A percentile compares a stretch with the other conserved stretches of the same genome.
Evolutionary conservation across 2,888 invertebrate species (phyloP).

Genomic region (Neoitamus cyanurus): DNA sequence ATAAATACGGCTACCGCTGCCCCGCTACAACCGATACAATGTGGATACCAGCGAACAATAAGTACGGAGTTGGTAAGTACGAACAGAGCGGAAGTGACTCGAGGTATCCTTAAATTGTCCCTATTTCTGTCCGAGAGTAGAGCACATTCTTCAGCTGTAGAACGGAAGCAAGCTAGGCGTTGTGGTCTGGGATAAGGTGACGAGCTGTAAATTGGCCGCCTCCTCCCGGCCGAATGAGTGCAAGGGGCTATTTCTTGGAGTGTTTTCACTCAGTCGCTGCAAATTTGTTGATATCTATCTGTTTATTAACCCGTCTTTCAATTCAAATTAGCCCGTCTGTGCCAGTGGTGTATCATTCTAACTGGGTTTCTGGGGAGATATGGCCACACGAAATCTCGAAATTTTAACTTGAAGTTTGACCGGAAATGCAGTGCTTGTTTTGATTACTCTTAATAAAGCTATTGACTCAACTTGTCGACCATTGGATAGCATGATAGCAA

Average conservation of each 20-base stretch:
- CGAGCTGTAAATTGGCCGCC: constrained; percentile 37
- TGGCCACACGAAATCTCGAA: constrained; percentile 17
- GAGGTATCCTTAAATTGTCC: neutral
- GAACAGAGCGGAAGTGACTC: neutral
- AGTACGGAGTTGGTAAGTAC: constrained; percentile 66
- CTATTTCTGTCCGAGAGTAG: neutral
- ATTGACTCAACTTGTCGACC: constrained; percentile 14
- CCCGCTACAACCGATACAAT: constrained; percentile 55
- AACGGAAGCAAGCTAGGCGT: neutral
- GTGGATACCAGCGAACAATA: constrained; percentile 67
- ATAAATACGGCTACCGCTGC: neutral
- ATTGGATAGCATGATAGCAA: neutral
- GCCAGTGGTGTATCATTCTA: neutral
- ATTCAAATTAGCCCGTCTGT: neutral
- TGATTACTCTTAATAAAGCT: constrained; percentile 31
- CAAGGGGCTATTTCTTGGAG: neutral
- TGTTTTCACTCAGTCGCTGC: neutral
- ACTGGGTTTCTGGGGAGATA: neutral
- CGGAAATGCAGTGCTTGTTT: constrained; percentile 37
- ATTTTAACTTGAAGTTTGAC: constrained; percentile 24
- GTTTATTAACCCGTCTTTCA: neutral
- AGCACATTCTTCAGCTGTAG: neutral
- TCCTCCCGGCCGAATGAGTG: neutral
- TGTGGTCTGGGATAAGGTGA: neutral
- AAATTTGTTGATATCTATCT: constrained; percentile 1